A percentile compares a stretch with the other conserved stretches of the same genome.
Evolutionary conservation across 2,113 vertebrate species (phyloP).

Genomic region (Perca fluviatilis): DNA sequence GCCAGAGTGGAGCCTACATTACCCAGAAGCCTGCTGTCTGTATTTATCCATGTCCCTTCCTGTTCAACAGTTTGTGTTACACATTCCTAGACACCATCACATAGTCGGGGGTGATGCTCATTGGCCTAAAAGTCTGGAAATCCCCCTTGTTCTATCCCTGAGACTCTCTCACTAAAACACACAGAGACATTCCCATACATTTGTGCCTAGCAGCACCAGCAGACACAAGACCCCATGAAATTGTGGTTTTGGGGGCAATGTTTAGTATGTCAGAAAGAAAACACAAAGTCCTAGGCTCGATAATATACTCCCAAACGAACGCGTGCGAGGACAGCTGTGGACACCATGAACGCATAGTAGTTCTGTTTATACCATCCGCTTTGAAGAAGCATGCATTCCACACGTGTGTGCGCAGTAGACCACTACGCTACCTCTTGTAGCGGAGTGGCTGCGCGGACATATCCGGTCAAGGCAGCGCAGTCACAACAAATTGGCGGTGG

Average conservation of each 20-base stretch:
- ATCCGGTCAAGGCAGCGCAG: no score
- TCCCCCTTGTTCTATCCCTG: conserved; percentile 54
- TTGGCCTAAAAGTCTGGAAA: conserved; percentile 73
- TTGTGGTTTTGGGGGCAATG: not conserved
- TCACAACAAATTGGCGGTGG: no score
- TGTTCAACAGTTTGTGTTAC: conserved; percentile 72
- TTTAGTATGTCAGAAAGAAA: not conserved
- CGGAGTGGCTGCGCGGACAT: no score
- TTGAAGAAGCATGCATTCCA: no score
- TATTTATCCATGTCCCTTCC: conserved; percentile 74
- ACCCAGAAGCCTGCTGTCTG: conserved; percentile 69
- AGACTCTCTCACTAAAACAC: conserved; percentile 30
- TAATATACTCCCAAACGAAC: no score
- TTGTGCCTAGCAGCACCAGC: conserved; percentile 27
- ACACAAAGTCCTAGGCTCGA: not conserved
- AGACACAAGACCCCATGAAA: conserved; percentile 32
- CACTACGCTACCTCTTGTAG: no score
- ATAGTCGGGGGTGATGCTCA: conserved; percentile 64
- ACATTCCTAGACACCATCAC: conserved; percentile 76
- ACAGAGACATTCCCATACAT: conserved; percentile 34
- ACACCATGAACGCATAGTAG: no score
- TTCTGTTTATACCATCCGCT: no score
- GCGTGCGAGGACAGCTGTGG: no score
- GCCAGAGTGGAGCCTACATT: conserved; percentile 68
- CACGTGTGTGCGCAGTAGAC: no score